Evolutionary conservation across 2,113 vertebrate genomes (phyloP).

Genomic region (Lamprotornis superbus): DNA sequence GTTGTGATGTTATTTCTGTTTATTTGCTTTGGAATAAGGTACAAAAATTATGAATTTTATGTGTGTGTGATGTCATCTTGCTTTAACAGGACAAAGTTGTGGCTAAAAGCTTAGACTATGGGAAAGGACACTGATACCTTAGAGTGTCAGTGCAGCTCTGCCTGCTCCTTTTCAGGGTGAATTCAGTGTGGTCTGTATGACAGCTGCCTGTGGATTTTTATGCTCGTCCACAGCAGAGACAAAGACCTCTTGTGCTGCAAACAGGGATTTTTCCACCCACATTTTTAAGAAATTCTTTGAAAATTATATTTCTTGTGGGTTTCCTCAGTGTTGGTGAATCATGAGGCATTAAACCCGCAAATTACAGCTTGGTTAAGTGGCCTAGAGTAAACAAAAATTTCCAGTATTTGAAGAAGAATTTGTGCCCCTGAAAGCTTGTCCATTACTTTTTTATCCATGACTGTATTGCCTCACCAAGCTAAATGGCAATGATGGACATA

Average conservation of each 20-base stretch:
- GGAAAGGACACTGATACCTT: not conserved
- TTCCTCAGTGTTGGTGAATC: not conserved
- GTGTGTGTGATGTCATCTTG: not conserved
- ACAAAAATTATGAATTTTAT: not conserved
- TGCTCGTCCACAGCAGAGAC: not conserved
- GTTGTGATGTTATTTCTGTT: not conserved
- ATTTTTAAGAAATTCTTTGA: not conserved
- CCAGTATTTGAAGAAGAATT: conserved; percentile 22
- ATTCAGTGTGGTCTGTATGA: not conserved
- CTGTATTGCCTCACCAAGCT: not conserved
- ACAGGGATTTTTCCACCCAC: not conserved
- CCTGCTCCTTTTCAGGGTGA: not conserved
- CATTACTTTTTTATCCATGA: not conserved
- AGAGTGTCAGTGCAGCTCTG: not conserved
- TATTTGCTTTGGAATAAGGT: not conserved
- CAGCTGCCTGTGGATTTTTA: not conserved
- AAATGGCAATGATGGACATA: not conserved
- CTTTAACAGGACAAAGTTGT: not conserved
- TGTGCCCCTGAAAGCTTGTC: not conserved
- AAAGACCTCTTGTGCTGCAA: not conserved
- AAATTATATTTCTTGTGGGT: not conserved
- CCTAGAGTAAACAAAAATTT: conserved; percentile 12
- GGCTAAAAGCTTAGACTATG: not conserved
- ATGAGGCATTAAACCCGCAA: not conserved
- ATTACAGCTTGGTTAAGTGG: not conserved